Evolutionary conservation across 2,113 vertebrate species (phyloP).

Genomic region (Thryonomys swinderianus): DNA sequence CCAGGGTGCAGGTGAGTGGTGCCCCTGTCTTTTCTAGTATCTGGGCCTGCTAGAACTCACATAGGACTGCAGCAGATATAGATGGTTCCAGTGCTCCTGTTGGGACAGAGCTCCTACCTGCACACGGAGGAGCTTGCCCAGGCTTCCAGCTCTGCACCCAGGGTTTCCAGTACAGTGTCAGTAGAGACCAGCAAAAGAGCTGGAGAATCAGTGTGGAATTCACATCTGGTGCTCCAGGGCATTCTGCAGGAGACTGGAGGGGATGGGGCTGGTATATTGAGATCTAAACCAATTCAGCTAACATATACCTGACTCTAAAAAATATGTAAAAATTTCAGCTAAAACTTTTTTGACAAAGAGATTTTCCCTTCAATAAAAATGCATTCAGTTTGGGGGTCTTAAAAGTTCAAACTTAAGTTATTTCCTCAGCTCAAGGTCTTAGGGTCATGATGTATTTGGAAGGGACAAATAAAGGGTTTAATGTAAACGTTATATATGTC

Average conservation of each 20-base stretch:
- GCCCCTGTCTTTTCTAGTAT: not conserved
- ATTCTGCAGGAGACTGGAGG: not conserved
- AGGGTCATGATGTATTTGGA: not conserved
- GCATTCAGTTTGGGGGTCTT: not conserved
- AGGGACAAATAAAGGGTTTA: not conserved
- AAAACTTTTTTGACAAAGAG: not conserved
- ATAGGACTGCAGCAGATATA: not conserved
- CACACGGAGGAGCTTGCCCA: not conserved
- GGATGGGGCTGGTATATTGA: not conserved
- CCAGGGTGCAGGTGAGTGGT: not conserved
- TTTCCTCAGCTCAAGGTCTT: not conserved
- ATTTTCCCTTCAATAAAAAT: conserved; percentile 13
- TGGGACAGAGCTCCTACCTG: not conserved
- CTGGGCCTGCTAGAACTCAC: not conserved
- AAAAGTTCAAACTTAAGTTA: not conserved
- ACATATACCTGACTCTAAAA: not conserved
- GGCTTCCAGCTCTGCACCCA: not conserved
- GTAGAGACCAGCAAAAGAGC: not conserved
- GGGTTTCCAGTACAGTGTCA: not conserved
- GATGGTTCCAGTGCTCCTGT: not conserved
- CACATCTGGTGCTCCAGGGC: not conserved
- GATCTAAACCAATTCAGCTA: not conserved
- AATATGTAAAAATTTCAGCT: not conserved
- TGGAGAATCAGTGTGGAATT: not conserved
- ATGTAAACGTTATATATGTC: not conserved